Evolutionary conservation across 2,113 vertebrate genomes (phyloP).

Genomic region (Strigops habroptila): DNA sequence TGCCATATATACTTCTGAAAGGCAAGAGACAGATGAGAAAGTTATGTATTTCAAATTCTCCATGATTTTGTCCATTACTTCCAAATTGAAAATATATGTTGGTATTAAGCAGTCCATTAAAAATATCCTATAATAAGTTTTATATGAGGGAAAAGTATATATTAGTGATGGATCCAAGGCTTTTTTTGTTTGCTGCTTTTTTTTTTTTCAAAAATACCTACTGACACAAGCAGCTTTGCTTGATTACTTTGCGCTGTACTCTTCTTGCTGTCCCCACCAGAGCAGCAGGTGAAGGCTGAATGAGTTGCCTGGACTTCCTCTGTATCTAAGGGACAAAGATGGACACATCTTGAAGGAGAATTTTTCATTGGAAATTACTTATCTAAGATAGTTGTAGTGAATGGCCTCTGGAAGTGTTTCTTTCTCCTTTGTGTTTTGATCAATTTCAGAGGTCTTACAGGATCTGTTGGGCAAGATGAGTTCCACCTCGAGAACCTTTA

Average conservation of each 20-base stretch:
- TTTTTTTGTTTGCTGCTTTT: not conserved
- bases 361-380: not conserved
- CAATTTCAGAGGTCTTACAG: not conserved
- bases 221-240: not conserved
- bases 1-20: not conserved
- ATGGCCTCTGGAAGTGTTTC: not conserved
- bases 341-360: not conserved
- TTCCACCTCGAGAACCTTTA: not conserved
- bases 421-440: not conserved
- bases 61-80: not conserved
- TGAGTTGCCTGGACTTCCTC: not conserved
- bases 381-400: not conserved
- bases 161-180: not conserved
- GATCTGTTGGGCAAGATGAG: not conserved
- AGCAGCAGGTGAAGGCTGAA: not conserved
- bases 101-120: not conserved
- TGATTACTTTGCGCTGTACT: not conserved
- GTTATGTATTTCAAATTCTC: not conserved
- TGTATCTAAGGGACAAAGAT: not conserved
- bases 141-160: not conserved
- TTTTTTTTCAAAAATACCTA: not conserved
- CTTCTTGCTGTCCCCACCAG: not conserved
- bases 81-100: not conserved
- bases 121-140: not conserved
- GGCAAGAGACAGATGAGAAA: not conserved